Conservation (phyloP, 1,140 invertebrate species). For the Drosophila arizonae region DNA sequence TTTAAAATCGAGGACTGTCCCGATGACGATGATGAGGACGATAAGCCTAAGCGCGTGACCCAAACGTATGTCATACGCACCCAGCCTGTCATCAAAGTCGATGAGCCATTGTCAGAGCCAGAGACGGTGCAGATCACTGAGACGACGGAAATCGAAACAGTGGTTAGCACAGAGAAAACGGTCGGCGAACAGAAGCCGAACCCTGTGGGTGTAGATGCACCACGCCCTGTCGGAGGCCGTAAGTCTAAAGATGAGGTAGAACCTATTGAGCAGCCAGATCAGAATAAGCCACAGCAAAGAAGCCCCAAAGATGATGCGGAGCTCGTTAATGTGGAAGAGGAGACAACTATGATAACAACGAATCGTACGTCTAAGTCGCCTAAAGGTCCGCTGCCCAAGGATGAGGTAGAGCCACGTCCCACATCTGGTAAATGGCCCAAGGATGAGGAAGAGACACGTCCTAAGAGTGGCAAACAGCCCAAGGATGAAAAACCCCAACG, state of each 20-base stretch:
- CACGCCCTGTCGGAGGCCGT: constrained; percentile 3
- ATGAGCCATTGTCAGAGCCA: constrained; percentile 28
- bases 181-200: not conserved
- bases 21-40: constrained; percentile 73
- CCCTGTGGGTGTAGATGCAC: not conserved
- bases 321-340: constrained; percentile 24
- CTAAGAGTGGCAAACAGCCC: not conserved
- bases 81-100: constrained; percentile 59
- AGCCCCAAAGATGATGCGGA: constrained; percentile 43
- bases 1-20: constrained; percentile 78
- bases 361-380: not conserved
- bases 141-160: constrained; percentile 28
- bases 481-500: not conserved
- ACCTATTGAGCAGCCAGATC: constrained; percentile 5
- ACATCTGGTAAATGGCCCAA: not conserved
- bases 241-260: constrained; percentile 5
- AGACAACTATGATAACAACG: constrained; percentile 4
- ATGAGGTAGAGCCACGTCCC: not conserved
- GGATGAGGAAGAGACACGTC: not conserved
- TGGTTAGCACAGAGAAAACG: not conserved
- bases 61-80: constrained; percentile 56
- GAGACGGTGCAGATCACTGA: constrained; percentile 41
- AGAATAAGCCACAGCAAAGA: constrained; percentile 7
- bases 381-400: not conserved
- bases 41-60: constrained; percentile 42